Evolutionary conservation across 2,113 vertebrate genomes (phyloP), one percentile per base, ranked within the genome.

Genomic region (Trichechus manatus): DNA sequence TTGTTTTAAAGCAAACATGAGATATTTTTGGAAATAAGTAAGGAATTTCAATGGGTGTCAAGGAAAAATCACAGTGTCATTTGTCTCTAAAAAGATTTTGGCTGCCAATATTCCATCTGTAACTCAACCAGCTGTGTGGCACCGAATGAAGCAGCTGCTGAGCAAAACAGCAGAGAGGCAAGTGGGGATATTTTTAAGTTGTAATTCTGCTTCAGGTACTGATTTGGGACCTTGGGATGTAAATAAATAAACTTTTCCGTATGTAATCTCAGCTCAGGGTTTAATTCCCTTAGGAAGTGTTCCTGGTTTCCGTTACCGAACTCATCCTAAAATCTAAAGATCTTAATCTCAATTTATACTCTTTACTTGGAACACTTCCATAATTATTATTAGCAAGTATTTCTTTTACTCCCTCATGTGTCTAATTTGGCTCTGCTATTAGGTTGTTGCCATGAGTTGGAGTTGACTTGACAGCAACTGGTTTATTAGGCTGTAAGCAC

Each of bases 1-100:
- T 85, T 97, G 84, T 98, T 97, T 98, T 89, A 97, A 94, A 91
- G 87, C 78, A 94, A 98, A 96, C 82, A 70, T 6, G 50, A 92
- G 97, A 83, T 92, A 95, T 93, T 97, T 98, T 95, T 92, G 86
- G 92, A 96, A 95, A 97, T 96, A 44, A 92, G 79, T 59, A 92
- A 93, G 88, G 66, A 96, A 91, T 96, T 97, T 97, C 93, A 91
- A 61, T 88, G 93, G 79, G 17, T 93, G 68, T 97, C 91, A 96
- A 97, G 78, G 93, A 23, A 68, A 95, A 97, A 96, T 95, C 91
- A 96, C 56, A 63, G 91, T 93, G 85, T 93, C 94, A 56, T 97
- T 97, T 97, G 89, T 96, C 82, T 97, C 53, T 96, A 88, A 77
- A 96, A 95, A 93, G 74, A 93, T 95, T 95, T 85, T 82, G 90